Evolutionary conservation across 2,888 invertebrate genomes (phyloP).

Genomic region (Pachydiplax longipennis): DNA sequence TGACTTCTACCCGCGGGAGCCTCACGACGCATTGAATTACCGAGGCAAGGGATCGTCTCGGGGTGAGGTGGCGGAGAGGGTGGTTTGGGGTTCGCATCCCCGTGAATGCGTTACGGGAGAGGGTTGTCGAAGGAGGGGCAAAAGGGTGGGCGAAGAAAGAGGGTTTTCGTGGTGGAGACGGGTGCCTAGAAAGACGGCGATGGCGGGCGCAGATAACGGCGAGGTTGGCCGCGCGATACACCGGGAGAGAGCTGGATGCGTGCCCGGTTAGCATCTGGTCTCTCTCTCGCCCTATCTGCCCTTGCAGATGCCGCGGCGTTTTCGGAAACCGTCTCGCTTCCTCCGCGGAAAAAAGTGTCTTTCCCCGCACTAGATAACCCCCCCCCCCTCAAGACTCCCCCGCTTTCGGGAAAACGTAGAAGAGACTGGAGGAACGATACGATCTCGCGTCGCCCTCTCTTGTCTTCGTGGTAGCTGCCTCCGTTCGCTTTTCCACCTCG

Average conservation of each 20-base stretch:
- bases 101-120: neutral
- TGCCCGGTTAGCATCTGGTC: neutral
- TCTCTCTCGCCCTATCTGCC: neutral
- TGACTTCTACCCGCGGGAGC: constrained; percentile 7
- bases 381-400: neutral
- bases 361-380: neutral
- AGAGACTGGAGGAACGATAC: neutral
- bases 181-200: neutral
- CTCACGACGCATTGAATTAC: constrained; percentile 43
- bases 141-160: neutral
- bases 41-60: constrained; percentile 7
- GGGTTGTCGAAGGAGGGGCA: neutral
- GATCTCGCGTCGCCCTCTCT: neutral
- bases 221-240: neutral
- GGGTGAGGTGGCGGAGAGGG: neutral
- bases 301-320: neutral
- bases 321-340: neutral
- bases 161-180: neutral
- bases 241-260: neutral
- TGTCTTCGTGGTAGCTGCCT: neutral
- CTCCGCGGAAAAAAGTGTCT: neutral
- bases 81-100: neutral
- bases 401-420: neutral
- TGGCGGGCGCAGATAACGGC: neutral
- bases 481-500: neutral